Conservation (phyloP, 2,888 invertebrate genomes). For the Nineta flava region DNA sequence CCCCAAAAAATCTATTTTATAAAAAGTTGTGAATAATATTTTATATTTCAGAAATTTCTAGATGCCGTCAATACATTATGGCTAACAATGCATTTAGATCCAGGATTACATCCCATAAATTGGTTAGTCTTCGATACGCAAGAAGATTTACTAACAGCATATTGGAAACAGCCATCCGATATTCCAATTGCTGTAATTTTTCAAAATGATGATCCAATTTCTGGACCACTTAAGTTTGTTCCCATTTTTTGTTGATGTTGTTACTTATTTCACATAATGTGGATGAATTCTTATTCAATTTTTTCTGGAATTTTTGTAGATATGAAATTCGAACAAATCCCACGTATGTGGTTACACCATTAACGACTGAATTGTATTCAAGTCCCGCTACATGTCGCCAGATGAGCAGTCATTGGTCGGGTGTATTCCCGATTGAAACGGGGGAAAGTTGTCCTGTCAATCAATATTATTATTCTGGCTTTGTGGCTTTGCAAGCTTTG, state of each 20-base stretch:
- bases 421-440: constrained; percentile 48
- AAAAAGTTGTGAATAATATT: constrained; percentile 14
- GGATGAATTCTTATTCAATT: too few species aligned
- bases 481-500: constrained; percentile 52
- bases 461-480: constrained; percentile 62
- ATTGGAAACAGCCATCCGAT: constrained; percentile 44
- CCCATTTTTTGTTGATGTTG: too few species aligned
- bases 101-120: constrained; percentile 37
- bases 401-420: constrained; percentile 39
- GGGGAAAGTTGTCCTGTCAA: constrained; percentile 59
- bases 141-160: constrained; percentile 50
- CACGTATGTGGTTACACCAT: constrained; percentile 44
- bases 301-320: constrained; percentile 22
- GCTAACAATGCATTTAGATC: constrained; percentile 31
- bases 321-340: constrained; percentile 63
- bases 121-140: constrained; percentile 49
- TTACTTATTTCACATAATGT: too few species aligned
- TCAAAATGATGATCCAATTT: constrained; percentile 32
- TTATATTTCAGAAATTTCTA: constrained; percentile 37
- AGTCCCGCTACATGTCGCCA: constrained; percentile 55
- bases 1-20: constrained; percentile 5
- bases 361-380: constrained; percentile 45
- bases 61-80: constrained; percentile 45
- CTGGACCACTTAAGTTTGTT: constrained; percentile 35
- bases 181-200: constrained; percentile 61